Conservation (phyloP, 2,888 invertebrate genomes). For the Caenorhabditis sp. region DNA sequence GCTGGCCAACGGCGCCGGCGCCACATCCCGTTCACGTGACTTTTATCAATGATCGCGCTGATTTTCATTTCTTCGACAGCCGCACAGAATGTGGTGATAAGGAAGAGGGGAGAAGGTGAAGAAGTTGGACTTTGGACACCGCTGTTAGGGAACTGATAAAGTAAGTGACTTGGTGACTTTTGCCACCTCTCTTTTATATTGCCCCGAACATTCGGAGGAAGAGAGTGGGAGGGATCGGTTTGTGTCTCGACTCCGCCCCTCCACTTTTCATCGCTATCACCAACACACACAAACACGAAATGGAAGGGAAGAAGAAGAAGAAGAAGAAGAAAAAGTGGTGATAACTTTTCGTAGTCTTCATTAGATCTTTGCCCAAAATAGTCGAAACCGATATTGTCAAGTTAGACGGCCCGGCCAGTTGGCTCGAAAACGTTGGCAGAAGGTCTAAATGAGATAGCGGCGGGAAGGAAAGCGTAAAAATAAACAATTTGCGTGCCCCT, state of each 20-base stretch:
- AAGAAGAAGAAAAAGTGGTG: neutral
- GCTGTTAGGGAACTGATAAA: neutral
- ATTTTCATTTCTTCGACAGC: too few species aligned
- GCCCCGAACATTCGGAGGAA: neutral
- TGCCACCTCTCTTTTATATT: constrained; percentile 17
- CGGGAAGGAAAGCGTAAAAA: constrained; percentile 26
- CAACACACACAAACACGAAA: neutral
- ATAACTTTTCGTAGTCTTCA: constrained; percentile 28
- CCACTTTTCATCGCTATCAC: constrained; percentile 3
- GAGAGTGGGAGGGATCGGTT: constrained; percentile 18
- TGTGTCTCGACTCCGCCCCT: constrained; percentile 28
- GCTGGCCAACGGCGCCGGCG: neutral
- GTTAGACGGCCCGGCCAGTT: neutral
- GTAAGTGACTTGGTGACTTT: too few species aligned
- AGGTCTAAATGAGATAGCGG: too few species aligned
- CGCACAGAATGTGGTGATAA: neutral
- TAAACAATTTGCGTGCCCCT: constrained; percentile 22
- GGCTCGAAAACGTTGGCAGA: neutral
- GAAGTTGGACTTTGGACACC: neutral
- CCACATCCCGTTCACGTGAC: constrained; percentile 2
- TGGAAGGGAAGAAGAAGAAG: neutral
- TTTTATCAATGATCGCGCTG: too few species aligned
- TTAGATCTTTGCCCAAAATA: too few species aligned
- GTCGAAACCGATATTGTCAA: too few species aligned
- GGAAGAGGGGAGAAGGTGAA: neutral